A percentile compares a stretch with the other conserved stretches of the same genome.
Evolutionary conservation across 2,113 vertebrate species (phyloP).

Genomic region (human (Homo sapiens)): GRCh38 chr1:115322501-115323000

Average conservation of each 20-base stretch:
- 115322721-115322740: neutral
- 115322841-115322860: neutral
- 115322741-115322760: neutral
- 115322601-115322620: neutral
- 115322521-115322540: neutral
- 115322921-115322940: neutral
- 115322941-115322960: neutral
- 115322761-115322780: neutral
- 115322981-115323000: neutral
- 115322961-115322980: neutral
- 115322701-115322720: neutral
- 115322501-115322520: too few relatives aligned
- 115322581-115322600: neutral
- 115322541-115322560: neutral
- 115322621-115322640: neutral
- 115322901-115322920: conserved; percentile 7
- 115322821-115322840: neutral
- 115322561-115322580: neutral
- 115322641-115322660: neutral
- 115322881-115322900: neutral
- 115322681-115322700: neutral
- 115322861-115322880: conserved; percentile 1
- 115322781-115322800: neutral
- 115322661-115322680: neutral
- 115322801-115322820: neutral